Evolutionary conservation across 2,113 vertebrate species (phyloP), one percentile per base, ranked within the genome.

Genomic region (Leucopsar rothschildi): DNA sequence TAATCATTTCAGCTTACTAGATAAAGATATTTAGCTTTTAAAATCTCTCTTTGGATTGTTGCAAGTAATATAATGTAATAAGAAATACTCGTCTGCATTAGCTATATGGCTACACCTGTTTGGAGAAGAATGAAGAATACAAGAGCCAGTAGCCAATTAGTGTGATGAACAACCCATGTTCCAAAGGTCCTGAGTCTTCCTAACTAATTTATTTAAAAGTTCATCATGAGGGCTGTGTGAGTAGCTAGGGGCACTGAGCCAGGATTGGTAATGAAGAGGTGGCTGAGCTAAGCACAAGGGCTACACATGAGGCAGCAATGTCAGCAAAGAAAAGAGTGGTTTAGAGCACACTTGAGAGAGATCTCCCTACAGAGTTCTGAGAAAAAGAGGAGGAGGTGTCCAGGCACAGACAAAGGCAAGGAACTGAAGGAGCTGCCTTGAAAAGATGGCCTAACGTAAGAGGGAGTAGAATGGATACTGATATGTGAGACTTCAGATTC

Each of bases 281-380:
- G 88, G 91, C 93, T 95, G 87, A 95, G 89, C 86, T 92, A 92
- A 95, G 90, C 75, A 90, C 31, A 92, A 70, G 42, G 70, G 82
- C 73, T 77, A 90, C 31, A 42, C n/a, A 52, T 50, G 68, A 94
- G 75, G 90, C 93, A 94, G 93, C 82, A 92, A 77, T 35, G 85
- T 70, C 66, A 88, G 71, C 59, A 73, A 82, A 80, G 65, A 86
- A 70, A 28, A 86, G 40, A 65, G 47, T 52, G 33, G 42, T n/a
- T 86, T 37, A 69, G 53, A 77, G n/a, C 12, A 56, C 4, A 61
- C n/a, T 1, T 63, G 70, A 77, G 49, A 75, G 33, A 49, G 28
- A 70, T 39, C 42, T 85, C 50, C 40, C 55, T 40, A 27, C 0
- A 1, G 55, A 80, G 35, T 37, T 80, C 63, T n/a, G n/a, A 63